phyloP scores from a whole-genome alignment of 1,140 invertebrate genomes.

The Drosophila teissieri region DNA sequence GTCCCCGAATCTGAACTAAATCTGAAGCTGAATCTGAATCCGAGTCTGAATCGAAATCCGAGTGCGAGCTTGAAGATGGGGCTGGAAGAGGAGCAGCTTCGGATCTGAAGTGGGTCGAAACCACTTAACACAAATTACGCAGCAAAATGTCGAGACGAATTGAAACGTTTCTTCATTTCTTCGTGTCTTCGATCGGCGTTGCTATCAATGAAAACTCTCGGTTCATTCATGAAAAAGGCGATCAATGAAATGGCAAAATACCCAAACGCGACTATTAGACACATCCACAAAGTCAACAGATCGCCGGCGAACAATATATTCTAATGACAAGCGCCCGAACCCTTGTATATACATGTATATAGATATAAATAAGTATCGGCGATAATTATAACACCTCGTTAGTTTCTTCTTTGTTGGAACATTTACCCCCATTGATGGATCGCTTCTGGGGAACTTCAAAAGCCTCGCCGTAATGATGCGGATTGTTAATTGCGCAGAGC shows the following conservation, averaged over 20 bases:
- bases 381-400: slow-evolving; percentile 83
- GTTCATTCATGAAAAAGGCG: slow-evolving; percentile 58
- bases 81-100: slow-evolving; percentile 9
- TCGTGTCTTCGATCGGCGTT: slow-evolving; percentile 9
- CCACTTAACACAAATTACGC: slow-evolving; percentile 84
- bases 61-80: slow-evolving; percentile 15
- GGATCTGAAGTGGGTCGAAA: slow-evolving; percentile 77
- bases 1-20: slow-evolving; percentile 8
- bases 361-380: slow-evolving; percentile 19
- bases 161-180: slow-evolving; percentile 59
- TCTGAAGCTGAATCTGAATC: slow-evolving; percentile 2
- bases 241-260: slow-evolving; percentile 79
- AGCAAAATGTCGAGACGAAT: slow-evolving; percentile 84
- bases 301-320: slow-evolving; percentile 69
- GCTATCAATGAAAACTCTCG: slow-evolving; percentile 67
- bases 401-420: slow-evolving; percentile 74
- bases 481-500: slow-evolving; percentile 27
- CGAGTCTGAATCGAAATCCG: slow-evolving; percentile 1
- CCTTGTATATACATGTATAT: slow-evolving; percentile 13
- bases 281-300: slow-evolving; percentile 75
- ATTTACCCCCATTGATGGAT: slow-evolving; percentile 51
- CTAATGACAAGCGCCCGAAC: slow-evolving; percentile 73
- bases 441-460: slow-evolving; percentile 11
- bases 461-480: slow-evolving; percentile 24
- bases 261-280: slow-evolving; percentile 47